Evolutionary conservation across 2,888 invertebrate species (phyloP).

Genomic region (Campoletis raptor): DNA sequence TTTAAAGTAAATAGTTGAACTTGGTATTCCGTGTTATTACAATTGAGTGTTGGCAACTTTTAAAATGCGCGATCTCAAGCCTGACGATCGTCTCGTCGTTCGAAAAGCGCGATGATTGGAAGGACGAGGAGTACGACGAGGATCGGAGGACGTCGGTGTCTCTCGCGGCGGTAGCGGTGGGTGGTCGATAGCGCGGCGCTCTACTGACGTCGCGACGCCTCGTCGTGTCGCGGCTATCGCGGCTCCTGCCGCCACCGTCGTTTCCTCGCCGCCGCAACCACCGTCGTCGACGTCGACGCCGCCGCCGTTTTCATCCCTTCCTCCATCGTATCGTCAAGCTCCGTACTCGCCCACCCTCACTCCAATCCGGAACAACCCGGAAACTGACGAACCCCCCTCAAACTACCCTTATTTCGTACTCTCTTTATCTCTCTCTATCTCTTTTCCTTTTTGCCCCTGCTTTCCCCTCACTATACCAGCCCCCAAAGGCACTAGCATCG

Average conservation of each 20-base stretch:
- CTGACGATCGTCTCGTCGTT: slow-evolving; percentile 39
- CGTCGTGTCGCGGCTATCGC: slow-evolving; percentile 85
- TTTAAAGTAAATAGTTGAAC: not conserved
- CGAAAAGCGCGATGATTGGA: slow-evolving; percentile 69
- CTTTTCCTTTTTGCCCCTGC: not conserved
- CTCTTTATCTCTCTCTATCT: slow-evolving; percentile 20
- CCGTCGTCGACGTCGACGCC: slow-evolving; percentile 64
- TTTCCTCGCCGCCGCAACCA: slow-evolving; percentile 48
- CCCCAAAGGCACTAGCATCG: slow-evolving; percentile 61
- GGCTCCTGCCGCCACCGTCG: slow-evolving; percentile 81
- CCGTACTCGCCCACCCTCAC: slow-evolving; percentile 74
- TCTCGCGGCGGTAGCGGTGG: slow-evolving; percentile 79
- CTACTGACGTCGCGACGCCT: slow-evolving; percentile 85
- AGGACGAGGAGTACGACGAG: slow-evolving; percentile 69
- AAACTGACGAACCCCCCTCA: slow-evolving; percentile 82
- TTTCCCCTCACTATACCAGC: slow-evolving; percentile 25
- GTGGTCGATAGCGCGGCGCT: slow-evolving; percentile 84
- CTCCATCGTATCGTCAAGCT: slow-evolving; percentile 66
- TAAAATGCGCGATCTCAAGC: not conserved
- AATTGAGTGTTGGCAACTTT: not conserved
- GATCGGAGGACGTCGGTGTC: slow-evolving; percentile 73
- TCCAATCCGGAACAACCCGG: slow-evolving; percentile 83
- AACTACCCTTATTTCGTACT: slow-evolving; percentile 81
- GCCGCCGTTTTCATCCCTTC: slow-evolving; percentile 77
- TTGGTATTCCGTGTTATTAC: not conserved